phyloP scores from a whole-genome alignment of 2,797 vertebrate species.

The Bovichtus diacanthus region DNA sequence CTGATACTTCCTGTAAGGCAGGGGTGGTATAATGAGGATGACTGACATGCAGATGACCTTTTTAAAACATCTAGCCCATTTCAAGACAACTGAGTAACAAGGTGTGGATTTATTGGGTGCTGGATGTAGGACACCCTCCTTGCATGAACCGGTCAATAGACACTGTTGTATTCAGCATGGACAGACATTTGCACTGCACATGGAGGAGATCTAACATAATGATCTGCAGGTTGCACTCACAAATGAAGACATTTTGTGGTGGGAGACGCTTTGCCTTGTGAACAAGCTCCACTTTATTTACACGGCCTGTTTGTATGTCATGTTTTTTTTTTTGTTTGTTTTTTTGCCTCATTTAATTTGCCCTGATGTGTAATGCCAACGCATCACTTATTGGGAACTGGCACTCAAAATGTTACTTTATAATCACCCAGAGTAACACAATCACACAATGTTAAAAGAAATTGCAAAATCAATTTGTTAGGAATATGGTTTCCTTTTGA shows the following conservation, averaged over 20 bases:
- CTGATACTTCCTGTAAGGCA: constrained; percentile 26
- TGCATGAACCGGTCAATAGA: constrained; percentile 47
- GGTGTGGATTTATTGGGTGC: constrained; percentile 16
- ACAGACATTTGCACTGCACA: constrained; percentile 58
- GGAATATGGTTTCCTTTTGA: constrained; percentile 65
- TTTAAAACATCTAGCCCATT: constrained; percentile 11
- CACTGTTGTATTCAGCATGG: constrained; percentile 50
- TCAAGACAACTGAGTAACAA: constrained; percentile 15
- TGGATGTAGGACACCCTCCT: constrained; percentile 22
- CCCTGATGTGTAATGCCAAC: constrained; percentile 65
- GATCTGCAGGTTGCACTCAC: constrained; percentile 35
- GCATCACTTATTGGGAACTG: constrained; percentile 73
- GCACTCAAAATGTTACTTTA: constrained; percentile 70
- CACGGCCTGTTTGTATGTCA: constrained; percentile 51
- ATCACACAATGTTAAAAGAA: constrained; percentile 63
- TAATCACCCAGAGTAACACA: constrained; percentile 69
- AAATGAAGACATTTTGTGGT: constrained; percentile 31
- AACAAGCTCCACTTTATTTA: constrained; percentile 66
- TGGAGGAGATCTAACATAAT: constrained; percentile 27
- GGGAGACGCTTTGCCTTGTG: constrained; percentile 62
- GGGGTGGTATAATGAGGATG: constrained; percentile 23
- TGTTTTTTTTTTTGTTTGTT: constrained; percentile 34
- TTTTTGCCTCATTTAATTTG: constrained; percentile 63
- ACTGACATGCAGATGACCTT: constrained; percentile 21
- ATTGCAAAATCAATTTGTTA: constrained; percentile 57